phyloP scores from a whole-genome alignment of 2,888 invertebrate genomes.

The Macrosiphum euphorbiae region DNA sequence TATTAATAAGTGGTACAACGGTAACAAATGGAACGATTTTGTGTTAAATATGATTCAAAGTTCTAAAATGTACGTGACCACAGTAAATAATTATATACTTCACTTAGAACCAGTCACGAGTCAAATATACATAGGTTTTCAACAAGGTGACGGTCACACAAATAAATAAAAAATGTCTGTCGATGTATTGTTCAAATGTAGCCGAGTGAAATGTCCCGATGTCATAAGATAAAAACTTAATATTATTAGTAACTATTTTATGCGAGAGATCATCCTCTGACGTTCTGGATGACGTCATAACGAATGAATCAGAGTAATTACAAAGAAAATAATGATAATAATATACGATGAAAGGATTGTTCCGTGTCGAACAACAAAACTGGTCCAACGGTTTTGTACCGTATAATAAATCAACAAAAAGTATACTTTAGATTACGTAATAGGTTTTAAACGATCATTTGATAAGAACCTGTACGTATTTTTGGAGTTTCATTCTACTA shows the following conservation, averaged over 20 bases:
- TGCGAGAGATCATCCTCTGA: neutral
- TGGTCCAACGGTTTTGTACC: neutral
- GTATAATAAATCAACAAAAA: neutral
- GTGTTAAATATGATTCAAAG: neutral
- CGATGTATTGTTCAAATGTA: neutral
- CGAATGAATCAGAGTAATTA: slow-evolving; percentile 14
- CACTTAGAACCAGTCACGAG: neutral
- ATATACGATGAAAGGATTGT: neutral
- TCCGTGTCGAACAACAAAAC: neutral
- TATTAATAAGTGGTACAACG: neutral
- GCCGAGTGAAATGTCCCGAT: neutral
- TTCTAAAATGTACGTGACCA: neutral
- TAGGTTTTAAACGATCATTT: neutral
- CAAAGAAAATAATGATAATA: neutral
- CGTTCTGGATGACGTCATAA: neutral
- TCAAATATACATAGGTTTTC: neutral
- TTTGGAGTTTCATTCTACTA: neutral
- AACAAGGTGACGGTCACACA: neutral
- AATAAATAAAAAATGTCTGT: neutral
- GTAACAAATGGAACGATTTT: neutral
- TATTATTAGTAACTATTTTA: neutral
- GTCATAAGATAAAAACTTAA: neutral
- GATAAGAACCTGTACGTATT: neutral
- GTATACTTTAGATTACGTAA: neutral
- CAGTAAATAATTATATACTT: neutral